Base-by-base conservation (phyloP, 2,113 vertebrate species). In the Galbula dea region DNA sequence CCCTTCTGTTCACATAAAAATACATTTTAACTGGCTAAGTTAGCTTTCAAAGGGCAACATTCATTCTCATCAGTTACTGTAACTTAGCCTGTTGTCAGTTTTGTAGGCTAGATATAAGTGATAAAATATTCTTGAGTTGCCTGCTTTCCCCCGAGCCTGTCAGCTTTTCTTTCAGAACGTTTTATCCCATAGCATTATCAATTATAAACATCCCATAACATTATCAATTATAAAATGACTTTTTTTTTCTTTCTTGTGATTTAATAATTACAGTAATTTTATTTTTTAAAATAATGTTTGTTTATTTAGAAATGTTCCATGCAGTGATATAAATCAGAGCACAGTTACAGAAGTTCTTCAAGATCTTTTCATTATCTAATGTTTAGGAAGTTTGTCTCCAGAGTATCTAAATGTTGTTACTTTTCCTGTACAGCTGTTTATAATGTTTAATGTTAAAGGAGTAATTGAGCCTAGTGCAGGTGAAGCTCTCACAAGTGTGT, bases 1-100 rank as follows among this genome's bases (percentile, higher is more conserved):
- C 51, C 67, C 90, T 65, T 90, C 75, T 95, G 36, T 92, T 88
- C 43, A 82, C 80, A 71, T 37, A 61, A 88, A 96, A 78, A 88
- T 54, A 75, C 10, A 1, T 90, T 95, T 94, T 82, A 63, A 36
- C 66, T 69, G 32, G 19, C 73, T 43, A 87, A 88, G 62, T 89
- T 74, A 66, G 59, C 36, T 34, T 94, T 58, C 59, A 79, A 69
- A 57, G 43, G n/a, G 36, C 67, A 82, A 15, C 49, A 57, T 48
- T 71, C 34, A 18, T 84, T 80, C 62, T 81, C 82, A 58, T 79
- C 66, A 82, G 20, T 48, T 80, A 17, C 32, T 77, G 22, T 66
- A 86, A 43, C 24, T 41, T 78, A 34, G 15, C 39, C 34, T 69
- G 7, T 51, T 83, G 17, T 58, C 39, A 86, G 32, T 48, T 77